Base-by-base conservation (phyloP, 2,797 vertebrate species). In the Lepus oiostolus region DNA sequence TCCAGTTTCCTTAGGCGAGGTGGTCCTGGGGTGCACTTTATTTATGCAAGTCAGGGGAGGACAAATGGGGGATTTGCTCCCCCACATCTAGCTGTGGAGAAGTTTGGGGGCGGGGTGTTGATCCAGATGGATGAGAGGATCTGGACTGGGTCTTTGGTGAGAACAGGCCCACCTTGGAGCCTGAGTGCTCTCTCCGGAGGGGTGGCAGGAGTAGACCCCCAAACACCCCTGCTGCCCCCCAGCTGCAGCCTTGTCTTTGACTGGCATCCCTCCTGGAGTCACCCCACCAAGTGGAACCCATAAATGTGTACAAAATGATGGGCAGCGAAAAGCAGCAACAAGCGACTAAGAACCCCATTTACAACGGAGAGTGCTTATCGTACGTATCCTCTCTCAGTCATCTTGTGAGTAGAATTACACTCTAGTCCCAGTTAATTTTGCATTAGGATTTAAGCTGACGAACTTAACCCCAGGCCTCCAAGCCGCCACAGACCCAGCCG, bases 391-490 rank as follows among this genome's bases (percentile, higher is more conserved):
- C 71, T 92, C 21, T 81, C 47, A 85, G 85, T 50, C 60, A 82
- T 86, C 94, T 68, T 1, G 14, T 88, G 86, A 87, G 88, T 90
- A 88, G 91, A 93, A 88, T 88, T 77, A 68, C 93, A 95, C 32
- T 93, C 79, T 82, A 85, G 16, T 82, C 79, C 38, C 77, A 95
- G 79, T 96, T 96, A 93, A 95, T 95, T 95, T 94, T 92, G 71
- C 58, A 65, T 85, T 86, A 68, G 92, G 42, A 16, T 86, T 96
- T 92, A 86, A 92, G 82, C 87, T 92, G 92, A 89, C 96, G 70
- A 87, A 94, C 38, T 47, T 26, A 38, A 24, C 10, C 77, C 47
- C 22, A 38, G 67, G 70, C 75, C 81, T 91, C 72, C 90, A 65
- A 47, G 74, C 87, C 74, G 63, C 54, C 72, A 26, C 60, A 38